Evolutionary conservation across 2,888 invertebrate genomes (phyloP).

Genomic region (Griposia aprilina): DNA sequence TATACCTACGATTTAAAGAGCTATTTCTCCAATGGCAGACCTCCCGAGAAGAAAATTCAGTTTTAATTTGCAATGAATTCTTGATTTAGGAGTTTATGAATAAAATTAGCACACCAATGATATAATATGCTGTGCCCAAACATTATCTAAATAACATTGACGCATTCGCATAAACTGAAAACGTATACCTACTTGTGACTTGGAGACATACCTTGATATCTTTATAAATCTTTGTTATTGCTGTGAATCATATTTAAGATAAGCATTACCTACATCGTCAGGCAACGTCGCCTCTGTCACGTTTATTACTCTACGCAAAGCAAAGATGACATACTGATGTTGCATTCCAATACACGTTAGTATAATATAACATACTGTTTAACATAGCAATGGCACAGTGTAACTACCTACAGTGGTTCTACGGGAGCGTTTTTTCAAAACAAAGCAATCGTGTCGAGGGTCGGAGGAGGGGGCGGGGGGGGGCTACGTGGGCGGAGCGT

Average conservation of each 20-base stretch:
- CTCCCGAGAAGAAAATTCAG: neutral
- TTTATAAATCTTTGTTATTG: constrained; percentile 24
- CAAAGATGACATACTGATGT: constrained; percentile 18
- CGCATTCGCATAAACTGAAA: constrained; percentile 9
- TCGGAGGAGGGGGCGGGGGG: too few species aligned
- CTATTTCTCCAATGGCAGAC: neutral
- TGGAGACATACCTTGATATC: constrained; percentile 14
- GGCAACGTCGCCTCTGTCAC: neutral
- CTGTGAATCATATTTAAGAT: constrained; percentile 31
- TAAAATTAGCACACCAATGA: neutral
- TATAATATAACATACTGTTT: neutral
- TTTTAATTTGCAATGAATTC: neutral
- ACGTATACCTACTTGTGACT: constrained; percentile 9
- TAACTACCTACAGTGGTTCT: constrained; percentile 6
- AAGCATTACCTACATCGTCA: constrained; percentile 1
- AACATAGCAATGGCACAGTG: neutral
- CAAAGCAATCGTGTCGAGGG: neutral
- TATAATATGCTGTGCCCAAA: neutral
- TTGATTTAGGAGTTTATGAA: neutral
- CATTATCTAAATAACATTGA: constrained; percentile 25
- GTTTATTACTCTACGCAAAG: constrained; percentile 22
- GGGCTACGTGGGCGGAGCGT: neutral
- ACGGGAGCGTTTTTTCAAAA: neutral
- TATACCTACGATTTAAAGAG: neutral
- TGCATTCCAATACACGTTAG: constrained; percentile 29